Evolutionary conservation across 2,113 vertebrate genomes (phyloP).

Genomic region (Gorsachius goisagi): DNA sequence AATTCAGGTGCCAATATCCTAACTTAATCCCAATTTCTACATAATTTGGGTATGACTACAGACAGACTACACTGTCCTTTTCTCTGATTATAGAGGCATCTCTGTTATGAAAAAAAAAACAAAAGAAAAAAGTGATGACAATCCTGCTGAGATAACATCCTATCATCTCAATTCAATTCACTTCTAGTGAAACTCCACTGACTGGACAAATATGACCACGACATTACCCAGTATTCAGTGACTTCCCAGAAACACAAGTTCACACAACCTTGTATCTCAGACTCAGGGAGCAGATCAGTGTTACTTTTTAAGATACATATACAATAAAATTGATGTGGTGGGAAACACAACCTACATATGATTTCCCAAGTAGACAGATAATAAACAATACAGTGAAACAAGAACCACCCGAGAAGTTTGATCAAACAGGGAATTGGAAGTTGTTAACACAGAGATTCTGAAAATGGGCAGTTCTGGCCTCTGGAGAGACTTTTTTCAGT

Average conservation of each 20-base stretch:
- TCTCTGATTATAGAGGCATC: neutral
- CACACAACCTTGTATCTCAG: neutral
- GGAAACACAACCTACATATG: constrained; percentile 25
- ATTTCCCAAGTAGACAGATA: constrained; percentile 48
- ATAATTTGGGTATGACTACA: neutral
- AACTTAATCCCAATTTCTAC: neutral
- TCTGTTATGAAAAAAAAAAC: too few species aligned
- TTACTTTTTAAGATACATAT: neutral
- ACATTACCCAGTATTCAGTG: neutral
- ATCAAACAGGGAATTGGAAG: constrained; percentile 43
- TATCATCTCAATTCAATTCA: neutral
- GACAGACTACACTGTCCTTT: neutral
- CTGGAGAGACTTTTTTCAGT: constrained; percentile 60
- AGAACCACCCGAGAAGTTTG: constrained; percentile 28
- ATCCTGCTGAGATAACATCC: neutral
- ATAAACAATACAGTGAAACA: constrained; percentile 43
- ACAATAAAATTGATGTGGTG: neutral
- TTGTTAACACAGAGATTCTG: constrained; percentile 38
- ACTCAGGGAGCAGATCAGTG: neutral
- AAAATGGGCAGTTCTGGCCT: constrained; percentile 50
- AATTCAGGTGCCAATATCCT: neutral
- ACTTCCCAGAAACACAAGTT: neutral
- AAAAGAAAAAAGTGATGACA: neutral
- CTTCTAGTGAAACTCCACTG: neutral
- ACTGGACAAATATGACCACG: neutral